Evolutionary conservation across 2,888 invertebrate species (phyloP).

Genomic region (Drosophila fulvimacula): DNA sequence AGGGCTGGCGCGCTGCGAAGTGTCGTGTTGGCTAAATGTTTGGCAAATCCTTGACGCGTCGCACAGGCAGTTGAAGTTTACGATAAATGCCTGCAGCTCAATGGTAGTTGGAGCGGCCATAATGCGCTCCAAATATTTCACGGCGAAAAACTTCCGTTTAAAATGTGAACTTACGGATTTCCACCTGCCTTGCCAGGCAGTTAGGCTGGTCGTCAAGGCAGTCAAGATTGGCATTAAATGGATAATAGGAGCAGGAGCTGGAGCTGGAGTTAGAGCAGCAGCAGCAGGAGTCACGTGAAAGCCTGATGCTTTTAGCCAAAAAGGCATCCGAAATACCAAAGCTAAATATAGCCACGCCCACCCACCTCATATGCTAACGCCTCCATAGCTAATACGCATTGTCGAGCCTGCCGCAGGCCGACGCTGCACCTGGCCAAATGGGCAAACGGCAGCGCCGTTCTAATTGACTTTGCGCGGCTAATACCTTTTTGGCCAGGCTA

Average conservation of each 20-base stretch:
- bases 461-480: slow-evolving; percentile 76
- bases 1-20: slow-evolving; percentile 46
- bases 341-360: slow-evolving; percentile 52
- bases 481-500: slow-evolving; percentile 74
- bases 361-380: too few relatives aligned
- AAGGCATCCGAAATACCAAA: slow-evolving; percentile 56
- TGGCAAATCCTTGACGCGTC: slow-evolving; percentile 80
- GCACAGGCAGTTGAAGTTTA: slow-evolving; percentile 77
- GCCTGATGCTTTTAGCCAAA: slow-evolving; percentile 36
- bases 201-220: slow-evolving; percentile 12
- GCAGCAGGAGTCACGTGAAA: not conserved
- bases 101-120: slow-evolving; percentile 59
- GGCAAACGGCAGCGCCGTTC: slow-evolving; percentile 24
- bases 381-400: slow-evolving; percentile 9
- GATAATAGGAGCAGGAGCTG: slow-evolving; percentile 26
- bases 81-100: slow-evolving; percentile 75
- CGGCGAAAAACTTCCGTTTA: slow-evolving; percentile 45
- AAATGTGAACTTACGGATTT: slow-evolving; percentile 55
- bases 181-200: slow-evolving; percentile 13
- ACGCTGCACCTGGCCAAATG: slow-evolving; percentile 13
- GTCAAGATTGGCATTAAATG: slow-evolving; percentile 48
- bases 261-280: not conserved
- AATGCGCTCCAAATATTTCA: slow-evolving; percentile 72
- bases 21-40: slow-evolving; percentile 79
- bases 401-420: not conserved